Base-by-base conservation (phyloP, 2,888 invertebrate genomes). In the Zelleria hepariella region DNA sequence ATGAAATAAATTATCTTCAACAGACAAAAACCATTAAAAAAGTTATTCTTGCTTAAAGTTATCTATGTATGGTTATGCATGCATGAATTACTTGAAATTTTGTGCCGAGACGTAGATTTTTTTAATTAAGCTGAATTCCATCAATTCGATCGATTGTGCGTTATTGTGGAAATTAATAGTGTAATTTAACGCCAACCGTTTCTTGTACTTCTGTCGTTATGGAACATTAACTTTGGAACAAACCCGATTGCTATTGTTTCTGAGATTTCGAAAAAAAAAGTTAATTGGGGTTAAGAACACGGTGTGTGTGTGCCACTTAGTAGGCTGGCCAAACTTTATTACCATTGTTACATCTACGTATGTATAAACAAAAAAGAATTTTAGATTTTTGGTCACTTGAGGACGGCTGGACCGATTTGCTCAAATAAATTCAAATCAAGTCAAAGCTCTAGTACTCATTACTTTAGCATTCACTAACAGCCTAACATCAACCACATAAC, bases 151-250 rank as follows among this genome's bases (percentile, higher is more conserved):
- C 53, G 52, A 42, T 8, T 10, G 52, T 23, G 7, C 23, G 27
- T 27, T 58, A 62, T 65, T 63, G 63, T 65, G 64, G 32, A 63
- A 67, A 68, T 66, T 65, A 64, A 64, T 67, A 64, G 67, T 70
- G 67, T 65, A 68, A 69, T 68, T 67, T 66, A 64, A 61, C 59
- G 62, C 62, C 66, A 61, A 52, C 61, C 64, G 65, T 66, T 55
- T 20, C 27, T 24, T 8, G 24, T 47, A 18, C 25, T 47, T 23
- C 15, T 25, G 57, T 57, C 57, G 57, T 57, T 57, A 47, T 24
- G 26, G 23, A 47, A 57, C 57, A 57, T 57, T 57, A 57, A 57
- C 47, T 57, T 48, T 47, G 18, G 57, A 24, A 57, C 57, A 57
- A 57, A 57, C 47, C 18, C 57, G 57, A 57, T 57, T 47, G 57